These are phyloP conservation scores for Muscicapa comitata DNA, from an alignment of 2,797 vertebrate genomes.

Conservation along the genomic window DNA sequence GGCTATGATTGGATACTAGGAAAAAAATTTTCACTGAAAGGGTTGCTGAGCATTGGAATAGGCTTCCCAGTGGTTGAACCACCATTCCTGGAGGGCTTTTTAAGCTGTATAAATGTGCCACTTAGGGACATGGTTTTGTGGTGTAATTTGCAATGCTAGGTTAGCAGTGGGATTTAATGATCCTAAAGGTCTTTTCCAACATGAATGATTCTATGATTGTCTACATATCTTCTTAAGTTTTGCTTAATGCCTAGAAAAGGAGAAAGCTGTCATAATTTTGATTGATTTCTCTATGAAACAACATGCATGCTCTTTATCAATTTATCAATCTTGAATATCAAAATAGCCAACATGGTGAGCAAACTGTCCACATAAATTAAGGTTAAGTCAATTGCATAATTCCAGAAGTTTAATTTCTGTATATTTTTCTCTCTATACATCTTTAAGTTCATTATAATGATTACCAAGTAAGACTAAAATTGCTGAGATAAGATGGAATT, in stretches of 20 bases:
- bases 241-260: background rate
- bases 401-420: background rate
- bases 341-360: background rate
- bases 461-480: background rate
- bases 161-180: background rate
- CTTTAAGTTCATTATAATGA: background rate
- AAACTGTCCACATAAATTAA: background rate
- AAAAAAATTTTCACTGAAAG: background rate
- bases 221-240: background rate
- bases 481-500: background rate
- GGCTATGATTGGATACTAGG: background rate
- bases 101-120: accelerated
- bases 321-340: background rate
- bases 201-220: background rate
- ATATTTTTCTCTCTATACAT: background rate
- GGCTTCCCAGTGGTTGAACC: background rate
- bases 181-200: background rate
- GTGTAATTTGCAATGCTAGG: background rate
- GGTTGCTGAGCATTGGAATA: background rate
- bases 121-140: background rate
- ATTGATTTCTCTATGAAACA: background rate
- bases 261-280: background rate
- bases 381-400: background rate
- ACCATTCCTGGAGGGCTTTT: background rate
- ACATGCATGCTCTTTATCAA: accelerated